Base-by-base conservation (phyloP, 2,888 invertebrate species). In the Eledone cirrhosa region DNA sequence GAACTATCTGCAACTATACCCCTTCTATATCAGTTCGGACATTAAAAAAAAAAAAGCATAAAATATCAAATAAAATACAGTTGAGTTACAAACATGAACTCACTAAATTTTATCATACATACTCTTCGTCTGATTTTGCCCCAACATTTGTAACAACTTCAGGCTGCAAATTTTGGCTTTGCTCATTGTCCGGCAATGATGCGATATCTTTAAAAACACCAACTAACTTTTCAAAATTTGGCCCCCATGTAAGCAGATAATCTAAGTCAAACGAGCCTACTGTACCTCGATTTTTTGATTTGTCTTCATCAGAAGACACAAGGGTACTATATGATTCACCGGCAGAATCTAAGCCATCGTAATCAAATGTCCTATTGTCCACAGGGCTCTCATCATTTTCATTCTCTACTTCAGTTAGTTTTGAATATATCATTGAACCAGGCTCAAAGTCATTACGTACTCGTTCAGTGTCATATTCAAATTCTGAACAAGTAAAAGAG, bases 181-280 rank as follows among this genome's bases (percentile, higher is more conserved):
- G 83, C n/a, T 85, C 85, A 53, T 84, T 85, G 89, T 97, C 97
- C 5, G 97, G 97, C 85, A 98, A 92, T 91, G 97, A 96, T 74
- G 97, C 97, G 87, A 98, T 97, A 91, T 98, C 98, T 92, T 96
- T 97, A 89, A 97, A 98, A 77, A 98, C 98, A 41, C 97, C 97
- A 82, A 97, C 96, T 89, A 98, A 93, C 90, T 95, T 97, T 91
- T 97, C 96, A 91, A 97, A 98, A 91, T 97, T 97, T 29, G 97
- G 96, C 14, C 97, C 97, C 97, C 97, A 98, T 91, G 97, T 97
- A 80, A 98, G 93, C 83, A 97, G 92, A 89, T 97, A 97, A 89
- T 98, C 97, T 96, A 97, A 97, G 78, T 97, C 96, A 75, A 97
- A 92, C 7, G 95, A 77, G 94, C 95, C 88, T 94, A 95, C 1